These are phyloP conservation scores for Gastracanthus pulcherrimus DNA, from an alignment of 2,888 invertebrate genomes.

Conservation along the genomic window DNA sequence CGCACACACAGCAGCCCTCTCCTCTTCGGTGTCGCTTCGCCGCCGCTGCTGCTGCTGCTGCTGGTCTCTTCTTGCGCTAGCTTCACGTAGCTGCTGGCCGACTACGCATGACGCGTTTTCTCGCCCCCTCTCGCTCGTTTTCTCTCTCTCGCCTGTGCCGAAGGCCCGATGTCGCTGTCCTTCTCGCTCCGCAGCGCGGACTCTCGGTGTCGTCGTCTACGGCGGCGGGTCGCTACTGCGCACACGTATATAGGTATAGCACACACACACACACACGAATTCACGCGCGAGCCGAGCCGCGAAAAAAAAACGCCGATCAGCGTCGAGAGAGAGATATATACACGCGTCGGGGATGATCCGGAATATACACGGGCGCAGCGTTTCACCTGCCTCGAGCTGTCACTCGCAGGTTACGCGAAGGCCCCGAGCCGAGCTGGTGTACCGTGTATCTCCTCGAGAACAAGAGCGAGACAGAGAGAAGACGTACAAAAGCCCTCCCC, in stretches of 20 bases:
- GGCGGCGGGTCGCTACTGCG: neutral
- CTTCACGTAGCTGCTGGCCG: conserved; percentile 51
- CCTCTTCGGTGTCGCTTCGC: no score
- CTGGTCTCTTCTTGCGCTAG: conserved; percentile 7
- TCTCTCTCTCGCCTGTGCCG: conserved; percentile 35
- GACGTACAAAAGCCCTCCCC: no score
- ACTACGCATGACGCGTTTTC: conserved; percentile 59
- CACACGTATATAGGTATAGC: neutral
- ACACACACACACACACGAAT: neutral
- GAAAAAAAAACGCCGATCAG: conserved; percentile 17
- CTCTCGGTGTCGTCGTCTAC: neutral
- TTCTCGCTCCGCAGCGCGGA: conserved; percentile 11
- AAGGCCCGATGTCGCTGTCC: conserved; percentile 34
- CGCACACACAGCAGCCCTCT: no score
- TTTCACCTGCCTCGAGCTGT: neutral
- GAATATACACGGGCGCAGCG: neutral
- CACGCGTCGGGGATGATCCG: conserved; percentile 1
- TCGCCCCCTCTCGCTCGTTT: conserved; percentile 18
- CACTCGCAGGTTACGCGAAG: neutral
- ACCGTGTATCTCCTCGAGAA: neutral
- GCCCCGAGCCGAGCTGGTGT: neutral
- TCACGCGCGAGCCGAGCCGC: neutral
- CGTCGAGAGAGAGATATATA: no score
- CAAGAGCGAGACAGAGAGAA: neutral
- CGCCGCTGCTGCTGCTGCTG: no score